phyloP scores from a whole-genome alignment of 2,888 invertebrate species.

The Ophonus ardosiacus region DNA sequence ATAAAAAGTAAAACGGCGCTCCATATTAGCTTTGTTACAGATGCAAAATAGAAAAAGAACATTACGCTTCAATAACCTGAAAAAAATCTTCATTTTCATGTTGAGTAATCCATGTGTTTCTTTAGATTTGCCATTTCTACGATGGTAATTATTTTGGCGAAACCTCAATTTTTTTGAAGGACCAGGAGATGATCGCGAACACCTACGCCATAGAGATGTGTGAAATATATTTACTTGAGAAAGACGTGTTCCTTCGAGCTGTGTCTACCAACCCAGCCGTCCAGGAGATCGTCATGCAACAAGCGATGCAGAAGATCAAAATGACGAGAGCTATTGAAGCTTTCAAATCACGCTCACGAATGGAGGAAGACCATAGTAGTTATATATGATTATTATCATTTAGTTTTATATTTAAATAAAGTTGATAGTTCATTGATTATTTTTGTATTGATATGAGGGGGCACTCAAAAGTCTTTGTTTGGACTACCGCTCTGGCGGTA shows the following conservation, averaged over 20 bases:
- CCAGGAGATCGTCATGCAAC: neutral
- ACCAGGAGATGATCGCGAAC: slow-evolving; percentile 73
- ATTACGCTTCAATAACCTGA: too few species aligned
- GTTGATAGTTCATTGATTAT: too few species aligned
- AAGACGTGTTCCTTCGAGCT: neutral
- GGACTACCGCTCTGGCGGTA: too few species aligned
- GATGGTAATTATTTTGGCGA: slow-evolving; percentile 77
- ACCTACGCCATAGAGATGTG: slow-evolving; percentile 75
- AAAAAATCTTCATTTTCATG: too few species aligned
- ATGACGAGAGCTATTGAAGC: slow-evolving; percentile 30
- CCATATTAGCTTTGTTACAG: too few species aligned
- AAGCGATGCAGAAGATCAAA: slow-evolving; percentile 2
- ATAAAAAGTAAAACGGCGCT: too few species aligned
- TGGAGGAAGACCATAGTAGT: too few species aligned
- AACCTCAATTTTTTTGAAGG: slow-evolving; percentile 74
- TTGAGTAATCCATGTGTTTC: neutral
- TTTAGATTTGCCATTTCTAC: slow-evolving; percentile 75
- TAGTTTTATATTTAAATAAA: too few species aligned
- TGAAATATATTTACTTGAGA: slow-evolving; percentile 73
- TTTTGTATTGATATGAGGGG: too few species aligned
- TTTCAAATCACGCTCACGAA: neutral
- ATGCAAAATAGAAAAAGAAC: too few species aligned
- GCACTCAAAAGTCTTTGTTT: too few species aligned
- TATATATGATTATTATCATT: neutral
- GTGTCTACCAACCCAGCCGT: neutral